Evolutionary conservation across 2,888 invertebrate species (phyloP).

Genomic region (Therioaphis trifolii): DNA sequence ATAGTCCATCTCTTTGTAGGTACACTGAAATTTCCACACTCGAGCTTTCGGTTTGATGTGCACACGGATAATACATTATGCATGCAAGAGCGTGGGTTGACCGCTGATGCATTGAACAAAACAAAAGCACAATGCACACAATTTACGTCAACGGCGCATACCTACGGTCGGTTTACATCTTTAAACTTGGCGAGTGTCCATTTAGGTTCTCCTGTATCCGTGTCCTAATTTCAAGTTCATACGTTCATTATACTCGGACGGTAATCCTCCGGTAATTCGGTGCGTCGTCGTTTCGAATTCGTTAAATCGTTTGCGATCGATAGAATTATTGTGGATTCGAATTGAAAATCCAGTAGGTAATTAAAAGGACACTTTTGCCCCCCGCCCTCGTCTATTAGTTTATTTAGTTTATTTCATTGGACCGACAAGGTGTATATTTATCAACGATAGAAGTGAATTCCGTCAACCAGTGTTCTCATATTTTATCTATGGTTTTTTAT

Average conservation of each 20-base stretch:
- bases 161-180: neutral
- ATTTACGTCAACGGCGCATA: neutral
- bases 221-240: constrained; percentile 30
- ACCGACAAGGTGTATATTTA: no score
- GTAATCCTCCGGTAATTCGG: neutral
- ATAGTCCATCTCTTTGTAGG: no score
- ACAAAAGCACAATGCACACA: neutral
- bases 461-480: no score
- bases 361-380: neutral
- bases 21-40: no score
- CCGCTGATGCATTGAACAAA: neutral
- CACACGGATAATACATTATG: no score
- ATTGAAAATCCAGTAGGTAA: neutral
- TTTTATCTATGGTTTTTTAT: no score
- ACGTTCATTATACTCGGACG: neutral
- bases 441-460: no score
- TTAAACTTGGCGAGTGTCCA: constrained; percentile 21
- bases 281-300: neutral
- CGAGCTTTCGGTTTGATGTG: no score
- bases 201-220: neutral
- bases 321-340: neutral
- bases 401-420: no score
- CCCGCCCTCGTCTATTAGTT: no score
- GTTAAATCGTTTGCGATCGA: neutral
- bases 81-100: no score